Evolutionary conservation across 2,888 invertebrate genomes (phyloP).

Genomic region (Abrostola triplasia): DNA sequence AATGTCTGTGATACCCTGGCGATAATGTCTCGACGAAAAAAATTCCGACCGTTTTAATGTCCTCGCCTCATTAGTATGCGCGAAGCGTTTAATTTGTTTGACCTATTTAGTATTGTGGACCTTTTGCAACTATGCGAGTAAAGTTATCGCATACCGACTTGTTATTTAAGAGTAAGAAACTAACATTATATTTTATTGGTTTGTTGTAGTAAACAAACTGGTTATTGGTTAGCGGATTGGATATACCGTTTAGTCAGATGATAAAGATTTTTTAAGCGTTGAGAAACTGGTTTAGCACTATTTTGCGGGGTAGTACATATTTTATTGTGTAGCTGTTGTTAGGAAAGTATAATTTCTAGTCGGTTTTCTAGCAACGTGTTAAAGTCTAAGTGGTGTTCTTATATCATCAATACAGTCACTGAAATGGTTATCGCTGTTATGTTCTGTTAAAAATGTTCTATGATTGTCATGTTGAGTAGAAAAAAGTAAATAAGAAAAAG

Average conservation of each 20-base stretch:
- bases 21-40: slow-evolving; percentile 45
- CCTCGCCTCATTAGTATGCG: slow-evolving; percentile 53
- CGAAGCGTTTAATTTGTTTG: slow-evolving; percentile 54
- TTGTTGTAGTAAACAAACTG: slow-evolving; percentile 50
- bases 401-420: background rate
- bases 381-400: background rate
- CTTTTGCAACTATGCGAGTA: slow-evolving; percentile 51
- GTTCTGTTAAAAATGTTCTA: too few species aligned
- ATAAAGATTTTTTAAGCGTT: slow-evolving; percentile 39
- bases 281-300: slow-evolving; percentile 31
- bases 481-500: too few species aligned
- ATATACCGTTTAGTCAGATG: slow-evolving; percentile 47
- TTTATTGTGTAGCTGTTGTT: slow-evolving; percentile 36
- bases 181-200: slow-evolving; percentile 48
- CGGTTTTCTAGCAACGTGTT: background rate
- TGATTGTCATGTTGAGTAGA: too few species aligned
- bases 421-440: background rate
- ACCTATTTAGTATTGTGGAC: slow-evolving; percentile 58
- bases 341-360: background rate
- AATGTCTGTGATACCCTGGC: slow-evolving; percentile 45
- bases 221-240: slow-evolving; percentile 49
- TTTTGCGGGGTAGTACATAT: slow-evolving; percentile 39
- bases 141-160: slow-evolving; percentile 48
- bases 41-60: slow-evolving; percentile 41
- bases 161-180: slow-evolving; percentile 50